Evolutionary conservation across 2,797 vertebrate species (phyloP), one percentile per base, ranked within the genome.

Genomic region (Gallinago stenura): DNA sequence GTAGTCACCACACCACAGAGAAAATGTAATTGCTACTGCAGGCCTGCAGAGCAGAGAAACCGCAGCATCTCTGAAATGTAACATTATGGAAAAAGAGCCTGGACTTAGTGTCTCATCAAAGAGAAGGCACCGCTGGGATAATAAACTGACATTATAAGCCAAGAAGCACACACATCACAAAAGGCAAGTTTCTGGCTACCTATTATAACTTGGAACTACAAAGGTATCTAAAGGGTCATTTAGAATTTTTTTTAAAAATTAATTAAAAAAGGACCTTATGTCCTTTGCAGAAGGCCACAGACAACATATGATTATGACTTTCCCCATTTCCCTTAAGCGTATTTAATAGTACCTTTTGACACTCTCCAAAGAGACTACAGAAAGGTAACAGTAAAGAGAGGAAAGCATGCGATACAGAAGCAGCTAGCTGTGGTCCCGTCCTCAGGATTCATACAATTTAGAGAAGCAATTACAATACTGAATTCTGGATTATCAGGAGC

Each of bases 1-100:
- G 57, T 2, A 66, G 77, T 45, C 43, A 60, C 71, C 77, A 69
- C 8, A 85, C 7, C 45, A 79, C 24, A 39, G 45, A 84, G 60
- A 79, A 95, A 93, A 89, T 8, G 4, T 64, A 87, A 94, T 80
- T 95, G 71, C 64, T 89, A 68, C 80, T 57, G 53, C 75, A 95
- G 33, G 71, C 46, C 45, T 69, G 66, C 78, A 83, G 70, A 89
- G 57, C 64, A 84, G 78, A 51, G 60, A 82, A 87, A 72, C 17
- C 46, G 82, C 45, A 71, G 60, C 30, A 28, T 24, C 75, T 82
- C 87, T 9, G 15, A 96, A 96, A 86, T 7, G 22, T 19, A 83
- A 66, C 37, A 28, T 46, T 20, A 73, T 1, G 12, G 81, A 89
- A 86, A 77, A 89, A 83, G 20, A 94, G 71, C 20, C 21, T 0